Conservation (phyloP, 2,113 vertebrate genomes). For the Aegithalos caudatus region DNA sequence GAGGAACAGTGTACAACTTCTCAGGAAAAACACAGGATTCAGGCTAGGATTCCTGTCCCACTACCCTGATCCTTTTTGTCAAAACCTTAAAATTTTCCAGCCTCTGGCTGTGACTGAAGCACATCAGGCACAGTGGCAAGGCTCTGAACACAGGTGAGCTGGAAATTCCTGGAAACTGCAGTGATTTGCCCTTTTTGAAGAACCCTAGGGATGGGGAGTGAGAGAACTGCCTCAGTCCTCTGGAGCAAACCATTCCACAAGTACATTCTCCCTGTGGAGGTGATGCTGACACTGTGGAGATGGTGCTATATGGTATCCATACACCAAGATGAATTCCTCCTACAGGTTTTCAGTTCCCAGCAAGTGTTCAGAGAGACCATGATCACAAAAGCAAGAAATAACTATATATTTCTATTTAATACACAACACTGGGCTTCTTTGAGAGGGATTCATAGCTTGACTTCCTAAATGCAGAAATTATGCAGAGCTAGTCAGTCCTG, state of each 20-base stretch:
- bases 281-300: neutral
- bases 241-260: neutral
- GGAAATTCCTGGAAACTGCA: neutral
- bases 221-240: neutral
- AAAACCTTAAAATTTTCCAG: neutral
- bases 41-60: neutral
- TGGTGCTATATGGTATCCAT: neutral
- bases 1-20: neutral
- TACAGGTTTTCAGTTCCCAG: neutral
- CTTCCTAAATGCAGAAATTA: neutral
- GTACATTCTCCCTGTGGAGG: neutral
- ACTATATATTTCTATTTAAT: neutral
- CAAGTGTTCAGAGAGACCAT: neutral
- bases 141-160: accelerated
- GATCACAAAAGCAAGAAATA: neutral
- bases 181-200: neutral
- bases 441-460: neutral
- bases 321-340: neutral
- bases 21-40: neutral
- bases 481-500: neutral
- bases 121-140: neutral
- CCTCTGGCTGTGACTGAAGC: neutral
- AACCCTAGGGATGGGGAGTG: neutral
- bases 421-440: neutral
- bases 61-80: neutral